These are phyloP conservation scores for Strigamia crassipes DNA, from an alignment of 2,888 invertebrate species.

Conservation along the genomic window DNA sequence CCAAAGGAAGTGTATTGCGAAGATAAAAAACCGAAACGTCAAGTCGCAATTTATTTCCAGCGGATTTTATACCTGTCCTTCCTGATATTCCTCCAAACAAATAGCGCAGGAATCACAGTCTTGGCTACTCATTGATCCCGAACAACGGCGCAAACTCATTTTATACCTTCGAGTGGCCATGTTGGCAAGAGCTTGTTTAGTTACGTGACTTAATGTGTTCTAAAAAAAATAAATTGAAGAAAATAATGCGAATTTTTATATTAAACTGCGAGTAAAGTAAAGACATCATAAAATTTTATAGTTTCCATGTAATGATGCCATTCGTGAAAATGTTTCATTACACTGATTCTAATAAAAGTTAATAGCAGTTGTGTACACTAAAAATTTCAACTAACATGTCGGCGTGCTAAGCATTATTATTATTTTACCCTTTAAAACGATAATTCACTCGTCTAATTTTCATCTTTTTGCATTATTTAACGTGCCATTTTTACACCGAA, in stretches of 20 bases:
- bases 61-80: slow-evolving; percentile 56
- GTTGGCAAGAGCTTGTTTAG: slow-evolving; percentile 48
- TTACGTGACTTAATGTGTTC: slow-evolving; percentile 48
- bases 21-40: background rate
- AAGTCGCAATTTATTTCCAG: background rate
- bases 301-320: slow-evolving; percentile 10
- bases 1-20: background rate
- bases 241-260: background rate
- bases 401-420: background rate
- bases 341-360: background rate
- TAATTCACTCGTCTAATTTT: background rate
- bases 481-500: no score
- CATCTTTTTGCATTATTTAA: no score
- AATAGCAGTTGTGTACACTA: background rate
- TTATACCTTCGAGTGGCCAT: slow-evolving; percentile 49
- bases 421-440: background rate
- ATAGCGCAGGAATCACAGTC: slow-evolving; percentile 58
- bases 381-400: background rate
- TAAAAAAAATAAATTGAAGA: background rate
- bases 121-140: slow-evolving; percentile 47
- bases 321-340: slow-evolving; percentile 3
- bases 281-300: background rate
- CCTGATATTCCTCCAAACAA: slow-evolving; percentile 61
- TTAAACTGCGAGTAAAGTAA: background rate
- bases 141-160: slow-evolving; percentile 12